Conservation (phyloP, 2,113 vertebrate genomes). For the Onychostruthus taczanowskii region DNA sequence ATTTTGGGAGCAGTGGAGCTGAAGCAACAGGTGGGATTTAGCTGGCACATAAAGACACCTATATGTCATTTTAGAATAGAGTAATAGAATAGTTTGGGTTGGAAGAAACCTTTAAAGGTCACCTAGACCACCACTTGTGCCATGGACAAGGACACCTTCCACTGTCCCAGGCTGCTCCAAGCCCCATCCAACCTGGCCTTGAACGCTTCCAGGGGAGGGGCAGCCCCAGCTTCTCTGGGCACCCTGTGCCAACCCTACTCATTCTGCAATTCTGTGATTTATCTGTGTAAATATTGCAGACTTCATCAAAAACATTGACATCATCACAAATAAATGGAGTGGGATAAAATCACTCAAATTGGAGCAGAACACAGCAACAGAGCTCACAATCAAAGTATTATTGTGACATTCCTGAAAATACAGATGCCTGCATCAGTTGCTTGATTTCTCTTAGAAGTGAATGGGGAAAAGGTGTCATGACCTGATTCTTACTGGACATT, state of each 20-base stretch:
- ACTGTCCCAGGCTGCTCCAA: rapidly evolving
- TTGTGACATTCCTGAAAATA: background rate
- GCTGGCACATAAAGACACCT: background rate
- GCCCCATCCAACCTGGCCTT: background rate
- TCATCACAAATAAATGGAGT: background rate
- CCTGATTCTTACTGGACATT: background rate
- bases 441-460: background rate
- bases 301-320: background rate
- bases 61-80: background rate
- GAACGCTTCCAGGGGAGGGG: background rate
- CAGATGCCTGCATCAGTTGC: background rate
- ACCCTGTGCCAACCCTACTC: background rate
- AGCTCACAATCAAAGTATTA: rapidly evolving
- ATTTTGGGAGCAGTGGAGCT: background rate
- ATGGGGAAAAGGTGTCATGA: background rate
- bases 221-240: background rate
- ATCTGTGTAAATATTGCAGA: background rate
- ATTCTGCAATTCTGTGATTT: background rate
- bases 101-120: background rate
- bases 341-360: background rate
- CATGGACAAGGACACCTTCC: background rate
- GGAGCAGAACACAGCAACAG: background rate
- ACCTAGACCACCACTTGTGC: too few species aligned
- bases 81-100: background rate
- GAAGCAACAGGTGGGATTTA: background rate